Evolutionary conservation across 1,140 invertebrate species (phyloP).

Genomic region (Pogonomyrmex californicus): DNA sequence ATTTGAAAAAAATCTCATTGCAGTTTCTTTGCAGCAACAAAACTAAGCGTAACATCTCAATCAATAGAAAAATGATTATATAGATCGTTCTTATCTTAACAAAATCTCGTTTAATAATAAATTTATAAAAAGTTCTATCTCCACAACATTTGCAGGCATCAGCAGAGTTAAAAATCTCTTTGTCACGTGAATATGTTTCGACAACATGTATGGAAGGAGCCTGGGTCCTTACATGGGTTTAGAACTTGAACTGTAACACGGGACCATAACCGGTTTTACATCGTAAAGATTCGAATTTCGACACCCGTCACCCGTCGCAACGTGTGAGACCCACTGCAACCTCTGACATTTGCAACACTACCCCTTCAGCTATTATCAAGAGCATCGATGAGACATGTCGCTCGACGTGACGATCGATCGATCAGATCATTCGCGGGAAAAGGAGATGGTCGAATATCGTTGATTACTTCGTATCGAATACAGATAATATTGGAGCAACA

Average conservation of each 20-base stretch:
- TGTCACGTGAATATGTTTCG: constrained; percentile 19
- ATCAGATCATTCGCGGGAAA: background rate
- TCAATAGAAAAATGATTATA: too few species aligned
- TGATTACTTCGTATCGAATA: background rate
- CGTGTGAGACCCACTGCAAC: background rate
- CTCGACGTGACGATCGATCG: constrained; percentile 7
- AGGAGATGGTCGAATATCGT: too few species aligned
- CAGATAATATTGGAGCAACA: too few species aligned
- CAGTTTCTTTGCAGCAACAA: background rate
- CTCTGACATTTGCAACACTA: constrained; percentile 13
- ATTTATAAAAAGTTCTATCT: background rate
- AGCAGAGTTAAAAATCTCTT: constrained; percentile 3
- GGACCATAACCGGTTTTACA: background rate
- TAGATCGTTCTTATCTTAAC: background rate
- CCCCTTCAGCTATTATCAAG: constrained; percentile 17
- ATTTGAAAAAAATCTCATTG: background rate
- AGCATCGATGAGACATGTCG: constrained; percentile 27
- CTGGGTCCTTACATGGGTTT: constrained; percentile 67
- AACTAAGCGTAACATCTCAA: background rate
- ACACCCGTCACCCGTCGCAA: constrained; percentile 69
- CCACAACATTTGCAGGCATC: background rate
- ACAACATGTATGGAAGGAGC: constrained; percentile 37
- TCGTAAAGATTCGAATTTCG: constrained; percentile 66
- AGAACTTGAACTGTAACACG: constrained; percentile 39
- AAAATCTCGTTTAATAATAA: background rate